phyloP scores from a whole-genome alignment of 2,888 invertebrate genomes.

The Drosophila anceps region DNA sequence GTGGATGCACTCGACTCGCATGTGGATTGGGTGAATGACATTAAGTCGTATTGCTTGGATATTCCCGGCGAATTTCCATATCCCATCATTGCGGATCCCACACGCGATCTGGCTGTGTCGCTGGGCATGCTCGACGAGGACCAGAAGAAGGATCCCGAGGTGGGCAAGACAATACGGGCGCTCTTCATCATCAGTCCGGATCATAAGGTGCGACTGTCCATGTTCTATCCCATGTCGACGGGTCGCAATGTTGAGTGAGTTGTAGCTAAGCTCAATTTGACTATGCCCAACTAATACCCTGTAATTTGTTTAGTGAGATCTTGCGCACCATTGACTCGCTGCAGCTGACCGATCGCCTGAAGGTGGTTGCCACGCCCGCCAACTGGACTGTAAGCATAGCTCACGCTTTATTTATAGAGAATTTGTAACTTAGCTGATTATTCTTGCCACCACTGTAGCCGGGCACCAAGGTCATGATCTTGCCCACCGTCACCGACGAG shows the following conservation, averaged over 20 bases:
- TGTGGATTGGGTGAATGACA: slow-evolving; percentile 91
- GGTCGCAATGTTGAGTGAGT: slow-evolving; percentile 94
- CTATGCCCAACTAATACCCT: background rate
- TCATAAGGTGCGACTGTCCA: slow-evolving; percentile 91
- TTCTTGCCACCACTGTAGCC: slow-evolving; percentile 84
- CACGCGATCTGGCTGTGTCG: slow-evolving; percentile 89
- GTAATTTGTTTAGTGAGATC: slow-evolving; percentile 89
- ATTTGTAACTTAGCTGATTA: background rate
- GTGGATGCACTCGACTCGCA: slow-evolving; percentile 91
- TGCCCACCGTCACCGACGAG: slow-evolving; percentile 89
- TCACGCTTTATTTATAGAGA: accelerated
- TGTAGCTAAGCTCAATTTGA: background rate
- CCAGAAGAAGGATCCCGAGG: slow-evolving; percentile 88
- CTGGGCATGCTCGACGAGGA: slow-evolving; percentile 93
- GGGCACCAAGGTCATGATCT: slow-evolving; percentile 92
- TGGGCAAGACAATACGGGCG: slow-evolving; percentile 90
- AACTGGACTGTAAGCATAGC: slow-evolving; percentile 90
- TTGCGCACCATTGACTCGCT: slow-evolving; percentile 93
- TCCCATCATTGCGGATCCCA: slow-evolving; percentile 93
- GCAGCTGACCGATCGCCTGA: slow-evolving; percentile 90
- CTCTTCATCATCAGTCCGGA: slow-evolving; percentile 93
- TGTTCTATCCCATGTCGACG: slow-evolving; percentile 94
- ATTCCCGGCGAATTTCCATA: slow-evolving; percentile 91
- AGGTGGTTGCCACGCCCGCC: slow-evolving; percentile 93
- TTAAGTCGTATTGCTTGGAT: slow-evolving; percentile 89